Evolutionary conservation across 37 sponge, comb jelly and placozoan genomes (phyloP).

Genomic region (Lycopodina hypogea): DNA sequence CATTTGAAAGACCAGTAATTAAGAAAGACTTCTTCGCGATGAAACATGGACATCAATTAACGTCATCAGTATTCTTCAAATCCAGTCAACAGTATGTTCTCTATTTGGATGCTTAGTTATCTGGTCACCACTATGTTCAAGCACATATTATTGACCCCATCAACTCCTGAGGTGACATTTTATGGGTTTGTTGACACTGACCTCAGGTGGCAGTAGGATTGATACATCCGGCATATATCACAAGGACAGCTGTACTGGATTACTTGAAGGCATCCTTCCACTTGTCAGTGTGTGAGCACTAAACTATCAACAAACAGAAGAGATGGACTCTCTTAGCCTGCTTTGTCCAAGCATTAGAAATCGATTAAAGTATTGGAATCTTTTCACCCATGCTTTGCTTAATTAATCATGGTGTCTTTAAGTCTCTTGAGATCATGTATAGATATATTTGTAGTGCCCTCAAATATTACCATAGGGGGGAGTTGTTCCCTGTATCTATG

Average conservation of each 20-base stretch:
- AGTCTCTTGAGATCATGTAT: too few relatives aligned
- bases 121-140: conserved; percentile 2
- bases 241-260: conserved; percentile 8
- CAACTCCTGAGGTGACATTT: conserved; percentile 3
- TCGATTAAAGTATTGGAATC: conserved; percentile 31
- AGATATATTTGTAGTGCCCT: too few relatives aligned
- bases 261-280: conserved; percentile 11
- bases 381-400: conserved; percentile 19
- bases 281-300: conserved; percentile 22
- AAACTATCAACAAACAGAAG: conserved; percentile 26
- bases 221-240: conserved; percentile 47
- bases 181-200: conserved; percentile 37
- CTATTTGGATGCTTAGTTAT: not conserved
- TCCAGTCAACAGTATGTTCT: conserved; percentile 17
- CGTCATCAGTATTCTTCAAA: too few relatives aligned
- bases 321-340: not conserved
- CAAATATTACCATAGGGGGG: conserved; percentile 26
- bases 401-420: not conserved
- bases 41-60: too few relatives aligned
- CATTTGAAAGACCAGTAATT: too few relatives aligned
- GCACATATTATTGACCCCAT: conserved; percentile 3
- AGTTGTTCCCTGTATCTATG: conserved; percentile 35
- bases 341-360: conserved; percentile 11
- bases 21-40: too few relatives aligned
- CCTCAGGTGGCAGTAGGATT: conserved; percentile 39